Evolutionary conservation across 2,888 invertebrate genomes (phyloP).

Genomic region (Gortyna flavago): DNA sequence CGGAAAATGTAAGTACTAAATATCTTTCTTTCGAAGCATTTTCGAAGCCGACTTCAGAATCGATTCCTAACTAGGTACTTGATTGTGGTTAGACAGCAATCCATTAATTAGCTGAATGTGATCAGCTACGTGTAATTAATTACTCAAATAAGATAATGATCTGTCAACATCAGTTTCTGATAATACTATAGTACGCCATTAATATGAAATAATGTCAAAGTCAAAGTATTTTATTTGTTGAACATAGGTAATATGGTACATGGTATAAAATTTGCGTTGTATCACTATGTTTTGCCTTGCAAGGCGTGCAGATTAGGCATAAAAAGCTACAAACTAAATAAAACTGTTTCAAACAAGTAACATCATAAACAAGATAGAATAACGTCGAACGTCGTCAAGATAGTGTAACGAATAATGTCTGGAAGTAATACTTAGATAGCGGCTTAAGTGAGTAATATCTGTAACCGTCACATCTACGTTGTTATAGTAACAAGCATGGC

Average conservation of each 20-base stretch:
- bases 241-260: too few species aligned
- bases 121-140: slow-evolving; percentile 38
- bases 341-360: too few species aligned
- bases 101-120: slow-evolving; percentile 44
- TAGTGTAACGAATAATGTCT: not conserved
- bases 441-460: not conserved
- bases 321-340: too few species aligned
- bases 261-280: too few species aligned
- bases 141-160: slow-evolving; percentile 40
- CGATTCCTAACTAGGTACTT: slow-evolving; percentile 14
- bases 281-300: too few species aligned
- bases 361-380: too few species aligned
- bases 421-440: slow-evolving; percentile 1
- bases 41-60: not conserved
- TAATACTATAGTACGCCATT: slow-evolving; percentile 9
- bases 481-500: not conserved
- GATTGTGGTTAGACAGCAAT: slow-evolving; percentile 24
- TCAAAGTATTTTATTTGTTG: too few species aligned
- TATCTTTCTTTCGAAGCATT: slow-evolving; percentile 4
- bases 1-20: slow-evolving; percentile 3
- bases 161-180: slow-evolving; percentile 23
- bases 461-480: not conserved
- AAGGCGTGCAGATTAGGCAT: too few species aligned
- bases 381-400: too few species aligned
- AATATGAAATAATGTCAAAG: too few species aligned